Evolutionary conservation across 2,113 vertebrate genomes (phyloP).

Genomic region (Scopus umbretta): DNA sequence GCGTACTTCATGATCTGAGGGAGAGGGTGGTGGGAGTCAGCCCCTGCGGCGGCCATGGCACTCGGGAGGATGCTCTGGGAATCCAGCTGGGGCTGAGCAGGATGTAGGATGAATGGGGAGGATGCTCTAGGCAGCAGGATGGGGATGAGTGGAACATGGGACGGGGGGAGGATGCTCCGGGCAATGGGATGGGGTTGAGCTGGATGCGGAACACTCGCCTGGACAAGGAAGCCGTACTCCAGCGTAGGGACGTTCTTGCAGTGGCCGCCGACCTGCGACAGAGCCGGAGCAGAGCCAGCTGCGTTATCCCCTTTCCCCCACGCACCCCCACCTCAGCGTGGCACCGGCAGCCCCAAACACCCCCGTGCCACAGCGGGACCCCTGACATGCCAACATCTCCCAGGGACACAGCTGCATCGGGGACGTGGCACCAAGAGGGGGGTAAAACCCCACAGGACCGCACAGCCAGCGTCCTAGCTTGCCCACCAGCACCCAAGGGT

Average conservation of each 20-base stretch:
- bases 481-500: background rate
- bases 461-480: fast-evolving
- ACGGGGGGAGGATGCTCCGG: background rate
- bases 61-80: background rate
- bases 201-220: constrained; percentile 70
- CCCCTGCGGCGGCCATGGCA: fast-evolving
- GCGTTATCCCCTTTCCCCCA: background rate
- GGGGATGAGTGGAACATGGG: too few relatives aligned
- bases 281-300: constrained; percentile 6
- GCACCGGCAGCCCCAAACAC: fast-evolving
- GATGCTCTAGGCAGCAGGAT: background rate
- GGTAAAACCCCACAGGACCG: background rate
- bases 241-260: constrained; percentile 98
- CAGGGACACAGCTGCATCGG: fast-evolving
- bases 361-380: fast-evolving
- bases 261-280: constrained; percentile 90
- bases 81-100: fast-evolving
- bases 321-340: fast-evolving
- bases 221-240: constrained; percentile 98
- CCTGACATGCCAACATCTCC: fast-evolving
- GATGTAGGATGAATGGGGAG: background rate
- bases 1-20: constrained; percentile 98
- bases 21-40: background rate
- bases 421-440: fast-evolving
- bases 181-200: background rate